Base-by-base conservation (phyloP, 2,888 invertebrate species). In the Mesodorylaimus sp. region DNA sequence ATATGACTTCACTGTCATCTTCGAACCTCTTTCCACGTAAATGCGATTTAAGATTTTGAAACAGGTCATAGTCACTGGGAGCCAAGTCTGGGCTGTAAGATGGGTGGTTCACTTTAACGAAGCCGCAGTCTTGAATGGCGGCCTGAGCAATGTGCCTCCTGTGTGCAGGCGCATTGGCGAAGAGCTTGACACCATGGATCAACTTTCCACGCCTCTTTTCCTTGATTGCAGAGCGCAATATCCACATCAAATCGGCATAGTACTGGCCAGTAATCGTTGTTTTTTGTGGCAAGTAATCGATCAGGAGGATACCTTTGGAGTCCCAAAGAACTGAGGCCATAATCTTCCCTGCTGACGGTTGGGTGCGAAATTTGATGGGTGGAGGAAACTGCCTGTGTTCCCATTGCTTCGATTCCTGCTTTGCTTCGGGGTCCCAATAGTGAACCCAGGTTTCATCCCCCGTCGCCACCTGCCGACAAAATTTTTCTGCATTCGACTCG, bases 261-360 rank as follows among this genome's bases (percentile, higher is more conserved):
- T 53, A 54, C n/a, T 39, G 26, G 16, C 51, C 47, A 13, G 45
- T 56, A 23, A 56, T 52, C 2, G 51, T 56, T 46, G 47, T 41
- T 3, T 38, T 50, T 25, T 37, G 52, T 39, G 48, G 37, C 48
- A 55, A 50, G 41, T 53, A 56, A 19, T 56, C 52, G 13, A 54
- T 32, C n/a, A n/a, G n/a, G n/a, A n/a, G n/a, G n/a, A n/a, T n/a
- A n/a, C n/a, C n/a, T n/a, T n/a, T 29, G 1, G 38, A 26, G 29
- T 56, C 52, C 47, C 50, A 55, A 24, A 54, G 52, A 24, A 55
- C 39, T 1, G 45, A 39, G 7, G 50, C 48, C 52, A 53, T 52
- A 5, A 52, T 45, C 36, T 57, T 52, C 23, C 44, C 47, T 27
- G 50, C 44, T 21, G 41, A 46, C 23, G 37, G 13, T 5, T 47